Evolutionary conservation across 2,797 vertebrate species (phyloP).

Genomic region (Catamblyrhynchus diadema): DNA sequence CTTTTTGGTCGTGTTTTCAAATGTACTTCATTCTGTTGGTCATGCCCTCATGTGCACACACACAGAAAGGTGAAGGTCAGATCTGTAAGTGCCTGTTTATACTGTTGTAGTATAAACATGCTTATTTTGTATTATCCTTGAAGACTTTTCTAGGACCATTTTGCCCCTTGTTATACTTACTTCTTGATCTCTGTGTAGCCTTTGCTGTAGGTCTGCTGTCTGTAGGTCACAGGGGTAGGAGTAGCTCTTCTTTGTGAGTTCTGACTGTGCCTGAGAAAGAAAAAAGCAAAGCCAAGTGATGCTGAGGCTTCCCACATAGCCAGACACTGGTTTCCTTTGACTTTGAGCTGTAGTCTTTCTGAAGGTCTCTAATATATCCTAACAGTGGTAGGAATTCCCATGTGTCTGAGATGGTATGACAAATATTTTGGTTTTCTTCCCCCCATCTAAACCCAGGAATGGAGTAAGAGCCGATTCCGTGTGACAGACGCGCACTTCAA

Average conservation of each 20-base stretch:
- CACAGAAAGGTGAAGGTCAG: background rate
- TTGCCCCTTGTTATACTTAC: background rate
- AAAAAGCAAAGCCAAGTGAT: background rate
- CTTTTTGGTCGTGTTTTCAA: background rate
- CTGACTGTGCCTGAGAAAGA: background rate
- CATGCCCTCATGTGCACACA: rapidly evolving
- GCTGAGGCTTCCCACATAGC: background rate
- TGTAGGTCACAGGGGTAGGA: background rate
- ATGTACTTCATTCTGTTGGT: background rate
- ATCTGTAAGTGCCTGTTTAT: background rate
- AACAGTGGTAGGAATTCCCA: background rate
- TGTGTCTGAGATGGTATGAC: background rate
- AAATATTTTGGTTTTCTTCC: background rate
- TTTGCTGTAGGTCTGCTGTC: background rate
- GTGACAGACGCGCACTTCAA: background rate
- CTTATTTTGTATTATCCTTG: background rate
- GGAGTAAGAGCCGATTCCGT: constrained; percentile 24
- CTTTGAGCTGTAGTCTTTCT: background rate
- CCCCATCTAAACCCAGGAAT: constrained; percentile 29
- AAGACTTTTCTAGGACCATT: background rate
- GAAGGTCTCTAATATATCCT: background rate
- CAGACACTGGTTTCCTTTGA: background rate
- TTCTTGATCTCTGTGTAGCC: background rate
- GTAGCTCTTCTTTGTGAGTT: background rate
- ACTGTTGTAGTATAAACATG: background rate